A percentile compares a stretch with the other conserved stretches of the same genome.
Evolutionary conservation across 1,140 invertebrate species (phyloP).

Genomic region (Leptinotarsa texana): DNA sequence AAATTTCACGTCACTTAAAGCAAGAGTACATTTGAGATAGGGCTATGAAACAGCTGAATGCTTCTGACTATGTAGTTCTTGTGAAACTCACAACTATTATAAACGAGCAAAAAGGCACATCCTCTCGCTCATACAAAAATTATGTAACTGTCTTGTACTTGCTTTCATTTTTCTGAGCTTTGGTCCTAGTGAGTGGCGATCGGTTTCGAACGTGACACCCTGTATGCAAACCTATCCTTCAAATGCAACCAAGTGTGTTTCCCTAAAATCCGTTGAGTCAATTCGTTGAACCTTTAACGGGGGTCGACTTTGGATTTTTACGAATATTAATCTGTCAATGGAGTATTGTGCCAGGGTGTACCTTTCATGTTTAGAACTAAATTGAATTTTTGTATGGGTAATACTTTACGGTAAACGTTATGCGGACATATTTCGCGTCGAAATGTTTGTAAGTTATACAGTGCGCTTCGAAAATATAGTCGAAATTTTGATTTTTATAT

Average conservation of each 20-base stretch:
- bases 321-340: not conserved
- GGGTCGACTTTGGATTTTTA: not conserved
- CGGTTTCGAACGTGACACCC: too few relatives aligned
- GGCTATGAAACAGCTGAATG: too few relatives aligned
- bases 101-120: not conserved
- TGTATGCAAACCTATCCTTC: not conserved
- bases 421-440: not conserved
- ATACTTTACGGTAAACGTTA: not conserved
- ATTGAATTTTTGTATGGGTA: not conserved
- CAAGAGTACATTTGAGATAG: too few relatives aligned
- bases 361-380: not conserved
- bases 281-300: not conserved
- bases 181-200: too few relatives aligned
- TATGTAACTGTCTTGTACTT: not conserved
- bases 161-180: not conserved
- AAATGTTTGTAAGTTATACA: not conserved
- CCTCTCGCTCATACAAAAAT: not conserved
- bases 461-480: not conserved
- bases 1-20: too few relatives aligned
- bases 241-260: not conserved
- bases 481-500: too few relatives aligned
- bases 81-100: not conserved
- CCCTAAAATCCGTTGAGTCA: not conserved
- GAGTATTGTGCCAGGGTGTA: not conserved
- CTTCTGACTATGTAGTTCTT: too few relatives aligned